phyloP scores from a whole-genome alignment of 2,113 vertebrate genomes.

The Bucco capensis region DNA sequence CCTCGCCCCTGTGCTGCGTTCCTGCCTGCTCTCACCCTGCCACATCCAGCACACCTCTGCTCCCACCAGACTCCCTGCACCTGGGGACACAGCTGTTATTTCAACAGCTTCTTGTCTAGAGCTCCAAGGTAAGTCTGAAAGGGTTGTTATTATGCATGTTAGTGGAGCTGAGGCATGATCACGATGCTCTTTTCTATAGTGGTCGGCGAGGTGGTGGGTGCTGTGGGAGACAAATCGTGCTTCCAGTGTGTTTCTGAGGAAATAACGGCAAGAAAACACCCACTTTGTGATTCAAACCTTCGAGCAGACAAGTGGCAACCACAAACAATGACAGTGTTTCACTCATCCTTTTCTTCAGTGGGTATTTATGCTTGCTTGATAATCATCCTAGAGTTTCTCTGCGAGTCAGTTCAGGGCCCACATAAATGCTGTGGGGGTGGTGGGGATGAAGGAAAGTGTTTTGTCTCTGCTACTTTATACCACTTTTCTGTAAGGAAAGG shows the following conservation, averaged over 20 bases:
- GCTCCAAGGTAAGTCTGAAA: conserved; percentile 20
- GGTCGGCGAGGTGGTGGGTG: accelerated
- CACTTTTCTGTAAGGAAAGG: not conserved
- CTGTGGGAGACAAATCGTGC: not conserved
- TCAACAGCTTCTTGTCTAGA: not conserved
- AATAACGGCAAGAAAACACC: not conserved
- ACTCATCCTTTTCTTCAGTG: not conserved
- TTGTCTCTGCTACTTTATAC: not conserved
- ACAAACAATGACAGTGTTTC: not conserved
- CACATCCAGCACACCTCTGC: not conserved
- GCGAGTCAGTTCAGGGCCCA: not conserved
- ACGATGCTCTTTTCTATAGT: not conserved
- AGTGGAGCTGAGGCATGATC: not conserved
- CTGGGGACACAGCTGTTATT: not conserved
- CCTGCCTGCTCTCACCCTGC: not conserved
- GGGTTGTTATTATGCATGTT: not conserved
- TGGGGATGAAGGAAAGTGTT: not conserved
- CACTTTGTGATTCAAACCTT: not conserved
- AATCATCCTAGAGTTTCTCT: not conserved
- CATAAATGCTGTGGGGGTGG: not conserved
- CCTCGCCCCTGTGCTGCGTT: not conserved
- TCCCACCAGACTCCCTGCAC: not conserved
- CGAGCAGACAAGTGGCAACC: not conserved
- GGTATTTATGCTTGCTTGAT: no score
- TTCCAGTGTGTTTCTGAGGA: not conserved